phyloP scores from a whole-genome alignment of 2,797 vertebrate species.

The Bovichtus variegatus region DNA sequence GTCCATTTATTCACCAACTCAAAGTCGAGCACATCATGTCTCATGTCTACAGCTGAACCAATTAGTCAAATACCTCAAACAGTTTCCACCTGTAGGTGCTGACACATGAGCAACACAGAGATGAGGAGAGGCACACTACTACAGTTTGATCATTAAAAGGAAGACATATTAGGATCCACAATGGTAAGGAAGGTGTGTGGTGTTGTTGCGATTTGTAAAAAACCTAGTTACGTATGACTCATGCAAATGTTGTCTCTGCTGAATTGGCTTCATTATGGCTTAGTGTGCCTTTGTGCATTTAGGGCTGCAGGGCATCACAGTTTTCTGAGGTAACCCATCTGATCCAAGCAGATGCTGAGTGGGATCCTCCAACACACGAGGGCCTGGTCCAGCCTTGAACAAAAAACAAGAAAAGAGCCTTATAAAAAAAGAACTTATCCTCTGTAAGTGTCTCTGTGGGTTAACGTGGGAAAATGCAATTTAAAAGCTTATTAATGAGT shows the following conservation, averaged over 20 bases:
- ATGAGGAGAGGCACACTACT: neutral
- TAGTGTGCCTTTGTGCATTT: neutral
- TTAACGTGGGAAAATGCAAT: neutral
- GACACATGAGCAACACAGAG: neutral
- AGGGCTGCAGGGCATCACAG: slow-evolving; percentile 45
- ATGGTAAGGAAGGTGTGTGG: neutral
- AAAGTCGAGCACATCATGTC: neutral
- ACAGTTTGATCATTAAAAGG: neutral
- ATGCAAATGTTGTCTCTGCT: neutral
- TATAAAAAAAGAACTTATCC: neutral
- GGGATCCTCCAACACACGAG: slow-evolving; percentile 84
- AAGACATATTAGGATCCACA: neutral
- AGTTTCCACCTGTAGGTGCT: neutral
- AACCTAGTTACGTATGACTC: neutral
- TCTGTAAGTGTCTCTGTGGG: neutral
- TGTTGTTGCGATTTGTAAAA: slow-evolving; percentile 9
- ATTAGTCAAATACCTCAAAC: neutral
- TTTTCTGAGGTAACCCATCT: slow-evolving; percentile 86
- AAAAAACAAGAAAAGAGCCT: slow-evolving; percentile 17
- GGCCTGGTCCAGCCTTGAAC: slow-evolving; percentile 92
- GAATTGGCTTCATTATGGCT: slow-evolving; percentile 14
- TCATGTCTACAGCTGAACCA: neutral
- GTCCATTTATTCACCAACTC: neutral
- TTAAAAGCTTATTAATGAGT: neutral
- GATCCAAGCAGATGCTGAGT: slow-evolving; percentile 87